Evolutionary conservation across 1,140 invertebrate genomes (phyloP), one percentile per base, ranked within the genome.

Genomic region (Carcinoscorpius rotundicauda): DNA sequence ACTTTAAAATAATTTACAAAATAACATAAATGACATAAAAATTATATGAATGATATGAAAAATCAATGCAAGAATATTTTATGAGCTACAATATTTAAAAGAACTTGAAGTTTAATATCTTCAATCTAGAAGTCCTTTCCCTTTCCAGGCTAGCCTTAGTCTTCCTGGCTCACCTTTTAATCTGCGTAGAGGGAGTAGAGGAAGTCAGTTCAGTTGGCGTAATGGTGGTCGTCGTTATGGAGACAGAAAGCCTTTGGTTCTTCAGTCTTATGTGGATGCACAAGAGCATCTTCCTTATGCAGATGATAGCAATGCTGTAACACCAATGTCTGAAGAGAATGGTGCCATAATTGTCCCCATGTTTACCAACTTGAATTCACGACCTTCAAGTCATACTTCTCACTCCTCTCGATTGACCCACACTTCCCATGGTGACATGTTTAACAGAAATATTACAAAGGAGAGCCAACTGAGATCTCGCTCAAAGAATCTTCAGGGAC

Each of bases 321-420:
- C 94, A 58, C 95, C 95, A 10, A 95, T 96, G 89, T 96, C 92
- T 62, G 95, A 97, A 80, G 93, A 97, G 77, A 95, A 94, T 77
- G 91, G 92, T 70, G 90, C 90, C 70, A 93, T 94, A 76, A 88
- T 94, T 71, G 87, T 95, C 68, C 89, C 91, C 5, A 85, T 90
- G 71, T 91, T 91, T 77, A 72, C 73, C 58, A 74, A 71, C 66
- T 67, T 79, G 75, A 69, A 87, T 68, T 92, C 90, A 64, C 83
- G 91, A 68, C 90, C 93, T 77, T 93, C 90, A 62, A 94, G 91
- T 64, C 95, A 95, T 78, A 95, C 91, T 62, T 95, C 92, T 58
- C 92, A 96, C 76, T 88, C 89, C 57, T 93, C 91, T 51, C 82
- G 90, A 70, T 81, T 93, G 67, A 93, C 91, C 49, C 95, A 95